Base-by-base conservation (phyloP, 2,888 invertebrate species). In the Lagria hirta region DNA sequence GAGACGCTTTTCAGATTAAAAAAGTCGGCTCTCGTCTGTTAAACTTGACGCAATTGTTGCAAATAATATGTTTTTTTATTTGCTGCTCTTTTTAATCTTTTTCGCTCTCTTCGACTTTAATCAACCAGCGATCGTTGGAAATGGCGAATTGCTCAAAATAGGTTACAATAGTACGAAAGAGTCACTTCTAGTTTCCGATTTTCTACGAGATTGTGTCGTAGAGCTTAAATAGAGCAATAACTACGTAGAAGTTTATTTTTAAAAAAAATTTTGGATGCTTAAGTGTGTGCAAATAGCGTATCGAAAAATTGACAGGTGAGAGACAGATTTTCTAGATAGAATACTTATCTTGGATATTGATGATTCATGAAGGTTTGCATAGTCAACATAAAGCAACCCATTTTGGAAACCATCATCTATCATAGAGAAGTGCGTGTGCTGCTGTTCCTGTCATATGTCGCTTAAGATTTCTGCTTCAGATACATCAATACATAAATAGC, bases 371-470 rank as follows among this genome's bases (percentile, higher is more conserved):
- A 47, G 44, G 20, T 43, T 36, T 48, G 47, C 50, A 50, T 50
- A 47, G 50, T 50, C 50, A 50, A 47, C 50, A 44, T 41, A 41
- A 44, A 50, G 44, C 43, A 50, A 47, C 50, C 46, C 46, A 47
- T 43, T 47, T 41, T 34, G 28, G 24, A 18, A 47, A 30, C 36
- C 34, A 47, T 41, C 50, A 50, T 50, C 43, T 37, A 50, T 50
- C 50, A 50, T 41, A 37, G 28, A 40, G 32, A 41, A 47, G 33
- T 48, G 41, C 41, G 44, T 32, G 27, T 30, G 27, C 44, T 43
- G 37, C 43, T 29, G 41, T 47, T 47, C 43, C 43, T 28, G 41
- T 44, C 37, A 48, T 23, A 45, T 36, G 35, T 35, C 48, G 34
- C 28, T 30, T n/a, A n/a, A n/a, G n/a, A n/a, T n/a, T n/a, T n/a